A percentile compares a stretch with the other conserved stretches of the same genome.
phyloP scores from a whole-genome alignment of 2,113 vertebrate genomes.

The Axis porcinus region DNA sequence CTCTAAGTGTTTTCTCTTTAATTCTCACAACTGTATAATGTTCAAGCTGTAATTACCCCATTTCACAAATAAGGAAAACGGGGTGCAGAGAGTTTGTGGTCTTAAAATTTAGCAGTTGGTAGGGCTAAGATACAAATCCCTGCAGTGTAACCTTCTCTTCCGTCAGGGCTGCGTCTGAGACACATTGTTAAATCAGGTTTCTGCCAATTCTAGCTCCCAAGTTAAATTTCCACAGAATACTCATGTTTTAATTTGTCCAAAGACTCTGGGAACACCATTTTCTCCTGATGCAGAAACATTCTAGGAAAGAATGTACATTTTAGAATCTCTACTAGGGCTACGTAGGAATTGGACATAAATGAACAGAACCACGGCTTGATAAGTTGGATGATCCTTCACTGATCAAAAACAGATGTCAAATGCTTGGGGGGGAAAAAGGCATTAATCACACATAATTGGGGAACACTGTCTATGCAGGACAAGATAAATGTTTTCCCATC shows the following conservation, averaged over 20 bases:
- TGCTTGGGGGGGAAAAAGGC: neutral
- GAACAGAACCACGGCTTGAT: conserved; percentile 29
- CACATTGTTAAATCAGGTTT: neutral
- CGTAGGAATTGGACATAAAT: neutral
- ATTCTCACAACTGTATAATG: neutral
- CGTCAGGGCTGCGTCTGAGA: neutral
- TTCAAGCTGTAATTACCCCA: neutral
- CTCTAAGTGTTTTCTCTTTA: conserved; percentile 26
- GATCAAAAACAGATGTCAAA: conserved; percentile 43
- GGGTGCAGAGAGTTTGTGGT: neutral
- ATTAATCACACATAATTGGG: conserved; percentile 40
- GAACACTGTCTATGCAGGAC: neutral
- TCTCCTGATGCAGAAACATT: neutral
- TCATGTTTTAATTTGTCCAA: conserved; percentile 20
- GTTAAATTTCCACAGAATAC: conserved; percentile 24
- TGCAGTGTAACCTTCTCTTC: neutral
- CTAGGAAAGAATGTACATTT: conserved; percentile 5
- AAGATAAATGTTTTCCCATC: conserved; percentile 37
- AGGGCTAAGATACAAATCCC: neutral
- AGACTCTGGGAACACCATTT: neutral
- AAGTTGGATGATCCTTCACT: conserved; percentile 4
- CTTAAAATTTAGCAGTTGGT: neutral
- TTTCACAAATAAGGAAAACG: conserved; percentile 3
- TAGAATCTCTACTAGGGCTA: neutral
- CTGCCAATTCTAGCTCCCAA: neutral